These are phyloP conservation scores for Acronicta aceris DNA, from an alignment of 2,888 invertebrate species.

Conservation along the genomic window DNA sequence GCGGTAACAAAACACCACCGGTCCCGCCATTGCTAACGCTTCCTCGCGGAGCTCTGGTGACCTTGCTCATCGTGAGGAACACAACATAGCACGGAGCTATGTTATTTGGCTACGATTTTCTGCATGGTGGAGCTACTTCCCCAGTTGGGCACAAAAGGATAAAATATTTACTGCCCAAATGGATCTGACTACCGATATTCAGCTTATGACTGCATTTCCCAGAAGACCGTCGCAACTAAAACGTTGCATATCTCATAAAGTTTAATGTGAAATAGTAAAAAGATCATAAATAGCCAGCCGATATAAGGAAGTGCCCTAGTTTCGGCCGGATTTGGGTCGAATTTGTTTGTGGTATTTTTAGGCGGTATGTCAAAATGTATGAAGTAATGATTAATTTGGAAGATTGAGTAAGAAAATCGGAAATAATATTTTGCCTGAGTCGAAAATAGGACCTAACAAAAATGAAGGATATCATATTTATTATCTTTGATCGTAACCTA, in stretches of 20 bases:
- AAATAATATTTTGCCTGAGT: no score
- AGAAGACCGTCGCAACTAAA: constrained; percentile 22
- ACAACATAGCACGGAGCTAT: no score
- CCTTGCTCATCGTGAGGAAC: no score
- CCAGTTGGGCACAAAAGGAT: no score
- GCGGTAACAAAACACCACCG: no score
- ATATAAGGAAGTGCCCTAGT: constrained; percentile 54
- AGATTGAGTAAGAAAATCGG: neutral
- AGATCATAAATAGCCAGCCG: constrained; percentile 50
- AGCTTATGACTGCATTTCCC: constrained; percentile 20
- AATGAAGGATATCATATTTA: no score
- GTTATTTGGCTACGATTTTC: no score
- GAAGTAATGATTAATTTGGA: neutral
- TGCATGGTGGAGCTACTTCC: no score
- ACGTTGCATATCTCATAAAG: constrained; percentile 39
- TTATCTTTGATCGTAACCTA: no score
- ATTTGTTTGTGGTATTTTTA: constrained; percentile 16
- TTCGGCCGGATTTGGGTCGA: constrained; percentile 34
- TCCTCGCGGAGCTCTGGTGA: no score
- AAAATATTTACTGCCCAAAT: constrained; percentile 22
- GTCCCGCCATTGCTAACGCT: no score
- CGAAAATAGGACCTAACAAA: no score
- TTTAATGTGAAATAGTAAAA: constrained; percentile 50
- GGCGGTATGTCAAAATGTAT: neutral
- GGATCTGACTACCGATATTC: neutral